These are phyloP conservation scores for Drosophila baimaii DNA, from an alignment of 1,140 invertebrate species.

Conservation along the genomic window DNA sequence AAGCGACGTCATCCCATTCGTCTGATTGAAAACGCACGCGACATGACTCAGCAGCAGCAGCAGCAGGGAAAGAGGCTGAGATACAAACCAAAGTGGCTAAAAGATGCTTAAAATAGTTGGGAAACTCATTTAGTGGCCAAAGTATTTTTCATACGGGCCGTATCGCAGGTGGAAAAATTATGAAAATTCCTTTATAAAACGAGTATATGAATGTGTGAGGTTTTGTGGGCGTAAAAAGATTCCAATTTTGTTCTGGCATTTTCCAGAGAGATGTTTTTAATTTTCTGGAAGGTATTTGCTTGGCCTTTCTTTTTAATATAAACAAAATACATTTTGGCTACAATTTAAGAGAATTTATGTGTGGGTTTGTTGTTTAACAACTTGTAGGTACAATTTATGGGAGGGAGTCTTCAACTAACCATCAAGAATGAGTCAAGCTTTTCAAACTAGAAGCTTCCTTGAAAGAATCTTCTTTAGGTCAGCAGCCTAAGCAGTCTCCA, in stretches of 20 bases:
- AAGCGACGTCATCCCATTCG: constrained; percentile 51
- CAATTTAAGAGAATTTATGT: constrained; percentile 9
- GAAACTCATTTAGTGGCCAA: constrained; percentile 66
- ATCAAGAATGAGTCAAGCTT: background rate
- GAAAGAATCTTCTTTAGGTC: constrained; percentile 56
- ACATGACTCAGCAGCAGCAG: constrained; percentile 64
- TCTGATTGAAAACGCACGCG: constrained; percentile 56
- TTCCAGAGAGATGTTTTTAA: constrained; percentile 31
- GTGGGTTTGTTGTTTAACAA: constrained; percentile 5
- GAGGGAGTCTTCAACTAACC: background rate
- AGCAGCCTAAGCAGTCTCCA: constrained; percentile 32
- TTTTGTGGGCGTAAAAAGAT: constrained; percentile 13
- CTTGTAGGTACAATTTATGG: background rate
- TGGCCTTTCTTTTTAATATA: constrained; percentile 19
- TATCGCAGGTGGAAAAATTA: constrained; percentile 68
- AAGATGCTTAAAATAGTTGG: constrained; percentile 64
- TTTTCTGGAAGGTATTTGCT: constrained; percentile 8
- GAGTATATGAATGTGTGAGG: background rate
- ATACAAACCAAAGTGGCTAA: constrained; percentile 24
- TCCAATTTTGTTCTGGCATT: constrained; percentile 48
- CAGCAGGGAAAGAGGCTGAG: constrained; percentile 4
- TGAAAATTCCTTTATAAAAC: constrained; percentile 21
- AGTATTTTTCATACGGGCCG: constrained; percentile 59
- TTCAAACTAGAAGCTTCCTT: background rate
- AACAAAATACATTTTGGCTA: constrained; percentile 14